Evolutionary conservation across 2,113 vertebrate species (phyloP).

Genomic region (Progne subis): DNA sequence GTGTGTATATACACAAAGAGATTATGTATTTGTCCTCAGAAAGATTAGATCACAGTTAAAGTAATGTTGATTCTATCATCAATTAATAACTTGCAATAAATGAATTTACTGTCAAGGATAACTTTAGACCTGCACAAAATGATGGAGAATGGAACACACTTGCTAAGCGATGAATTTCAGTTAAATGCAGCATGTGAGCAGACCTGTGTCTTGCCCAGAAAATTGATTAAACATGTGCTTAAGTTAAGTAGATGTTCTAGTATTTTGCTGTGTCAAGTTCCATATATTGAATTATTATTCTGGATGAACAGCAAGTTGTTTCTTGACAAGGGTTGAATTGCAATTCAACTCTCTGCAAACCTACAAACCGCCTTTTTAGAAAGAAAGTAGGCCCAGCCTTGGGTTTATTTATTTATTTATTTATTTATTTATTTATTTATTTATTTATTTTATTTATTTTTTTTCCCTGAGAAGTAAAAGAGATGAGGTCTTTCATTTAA

Average conservation of each 20-base stretch:
- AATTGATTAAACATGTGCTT: background rate
- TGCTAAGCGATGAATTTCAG: background rate
- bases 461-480: background rate
- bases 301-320: background rate
- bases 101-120: background rate
- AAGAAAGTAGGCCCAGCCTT: background rate
- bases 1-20: accelerated
- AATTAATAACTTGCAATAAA: background rate
- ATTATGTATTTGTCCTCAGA: background rate
- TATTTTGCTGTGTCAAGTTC: background rate
- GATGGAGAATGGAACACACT: background rate
- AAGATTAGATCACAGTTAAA: background rate
- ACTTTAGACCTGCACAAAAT: background rate
- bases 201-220: background rate
- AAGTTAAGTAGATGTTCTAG: background rate
- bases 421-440: too few species aligned
- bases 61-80: background rate
- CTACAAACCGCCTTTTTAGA: background rate
- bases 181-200: background rate
- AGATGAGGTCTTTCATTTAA: background rate
- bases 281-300: background rate
- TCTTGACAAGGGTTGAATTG: background rate
- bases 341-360: background rate
- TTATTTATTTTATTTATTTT: background rate
- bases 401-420: too few species aligned